A percentile compares a stretch with the other conserved stretches of the same genome.
Evolutionary conservation across 2,888 invertebrate species (phyloP).

Genomic region (Drosophila paranaensis): DNA sequence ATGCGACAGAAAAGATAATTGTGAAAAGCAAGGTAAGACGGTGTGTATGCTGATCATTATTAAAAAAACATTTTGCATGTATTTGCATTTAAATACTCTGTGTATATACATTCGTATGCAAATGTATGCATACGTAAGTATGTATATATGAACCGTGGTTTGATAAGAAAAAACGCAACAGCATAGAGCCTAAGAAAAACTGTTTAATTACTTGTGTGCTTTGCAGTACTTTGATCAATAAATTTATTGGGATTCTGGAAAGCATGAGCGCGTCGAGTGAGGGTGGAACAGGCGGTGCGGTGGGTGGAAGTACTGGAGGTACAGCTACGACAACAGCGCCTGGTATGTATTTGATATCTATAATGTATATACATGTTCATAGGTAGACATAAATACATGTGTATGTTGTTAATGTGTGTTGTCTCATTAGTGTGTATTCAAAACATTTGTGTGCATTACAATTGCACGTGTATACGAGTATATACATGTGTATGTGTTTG

Average conservation of each 20-base stretch:
- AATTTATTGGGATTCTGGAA: conserved; percentile 70
- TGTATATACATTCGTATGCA: conserved; percentile 21
- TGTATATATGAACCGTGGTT: conserved; percentile 7
- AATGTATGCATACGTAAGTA: conserved; percentile 18
- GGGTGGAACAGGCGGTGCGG: conserved; percentile 66
- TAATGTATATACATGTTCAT: conserved; percentile 29
- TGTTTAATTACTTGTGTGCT: conserved; percentile 6
- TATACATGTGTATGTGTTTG: conserved; percentile 12
- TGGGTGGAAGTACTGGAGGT: conserved; percentile 69
- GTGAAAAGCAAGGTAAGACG: conserved; percentile 5
- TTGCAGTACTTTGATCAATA: conserved; percentile 71
- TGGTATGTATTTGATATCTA: conserved; percentile 67
- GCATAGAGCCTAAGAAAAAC: conserved; percentile 12
- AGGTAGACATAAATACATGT: conserved; percentile 19
- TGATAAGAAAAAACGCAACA: conserved; percentile 62
- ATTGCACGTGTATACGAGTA: conserved; percentile 28
- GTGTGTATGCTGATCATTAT: not conserved
- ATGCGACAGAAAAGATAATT: conserved; percentile 10
- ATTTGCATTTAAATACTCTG: conserved; percentile 10
- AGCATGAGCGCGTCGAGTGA: conserved; percentile 79
- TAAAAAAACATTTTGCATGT: not conserved
- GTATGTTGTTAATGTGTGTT: conserved; percentile 28
- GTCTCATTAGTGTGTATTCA: conserved; percentile 54
- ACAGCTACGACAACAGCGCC: conserved; percentile 74
- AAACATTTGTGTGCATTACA: conserved; percentile 56